Base-by-base conservation (phyloP, 2,797 vertebrate genomes). In the Schizopygopsis pylzovi region DNA sequence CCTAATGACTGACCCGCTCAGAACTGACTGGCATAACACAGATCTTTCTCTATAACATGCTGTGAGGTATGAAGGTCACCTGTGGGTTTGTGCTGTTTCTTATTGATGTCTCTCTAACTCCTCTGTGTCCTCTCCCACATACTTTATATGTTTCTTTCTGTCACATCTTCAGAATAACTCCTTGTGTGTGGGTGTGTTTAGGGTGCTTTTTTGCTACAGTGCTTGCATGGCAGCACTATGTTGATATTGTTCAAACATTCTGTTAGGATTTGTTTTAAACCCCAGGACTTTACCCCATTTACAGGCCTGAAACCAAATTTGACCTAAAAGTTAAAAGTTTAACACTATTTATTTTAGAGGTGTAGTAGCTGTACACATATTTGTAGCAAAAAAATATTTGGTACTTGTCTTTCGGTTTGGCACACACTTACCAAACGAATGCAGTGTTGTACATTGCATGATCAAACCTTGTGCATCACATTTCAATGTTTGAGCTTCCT, bases 111-210 rank as follows among this genome's bases (percentile, higher is more conserved):
- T 73, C 25, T 79, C 70, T 73, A 63, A 80, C 77, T 71, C 54
- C 25, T 85, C 4, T 63, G 56, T 80, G 49, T 75, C 70, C 56
- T 59, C 47, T 83, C 70, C n/a, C 86, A 73, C 81, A 49, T 56
- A 47, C 54, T 43, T 37, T 76, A 22, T 79, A 20, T 79, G 20
- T 56, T 28, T 76, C 33, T 80, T 25, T 9, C 28, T 81, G 56
- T 75, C 84, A 56, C 49, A 47, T 33, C 49, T 52, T 79, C 16
- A 88, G 56, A 80, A 87, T 39, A 81, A 52, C 77, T 88, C 28
- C 63, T 43, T 78, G 20, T 84, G 78, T 45, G 83, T 88, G 71
- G 63, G 70, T 76, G 80, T 78, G 63, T 86, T 61, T 77, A 13
- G 72, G 83, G 20, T 12, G 4, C 59, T 63, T 22, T 70, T 63